Conservation (phyloP, 2,888 invertebrate species). For the Drosophila imparisetae region DNA sequence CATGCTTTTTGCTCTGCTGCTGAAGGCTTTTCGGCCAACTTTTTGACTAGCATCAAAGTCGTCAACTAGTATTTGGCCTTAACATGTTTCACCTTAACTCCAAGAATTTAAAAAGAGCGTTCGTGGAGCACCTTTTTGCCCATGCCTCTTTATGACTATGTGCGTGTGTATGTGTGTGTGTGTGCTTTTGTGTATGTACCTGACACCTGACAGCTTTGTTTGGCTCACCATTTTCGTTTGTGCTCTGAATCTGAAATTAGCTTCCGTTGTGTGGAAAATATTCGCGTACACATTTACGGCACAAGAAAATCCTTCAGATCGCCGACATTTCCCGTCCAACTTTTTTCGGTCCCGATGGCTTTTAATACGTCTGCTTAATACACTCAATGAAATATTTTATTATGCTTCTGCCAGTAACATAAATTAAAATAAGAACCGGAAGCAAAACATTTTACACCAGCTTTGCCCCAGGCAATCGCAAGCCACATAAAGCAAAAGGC, state of each 20-base stretch:
- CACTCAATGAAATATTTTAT: constrained; percentile 71
- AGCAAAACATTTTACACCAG: constrained; percentile 28
- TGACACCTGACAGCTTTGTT: constrained; percentile 59
- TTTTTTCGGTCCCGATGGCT: constrained; percentile 40
- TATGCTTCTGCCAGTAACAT: constrained; percentile 47
- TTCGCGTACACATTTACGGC: constrained; percentile 45
- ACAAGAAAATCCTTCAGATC: constrained; percentile 33
- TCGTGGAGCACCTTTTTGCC: constrained; percentile 1
- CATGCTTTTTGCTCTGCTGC: constrained; percentile 10
- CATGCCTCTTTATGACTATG: background rate
- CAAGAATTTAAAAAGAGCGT: constrained; percentile 10
- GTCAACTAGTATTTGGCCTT: constrained; percentile 57
- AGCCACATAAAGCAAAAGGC: constrained; percentile 41
- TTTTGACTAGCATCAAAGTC: constrained; percentile 41
- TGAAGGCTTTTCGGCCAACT: constrained; percentile 24
- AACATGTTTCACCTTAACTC: constrained; percentile 50
- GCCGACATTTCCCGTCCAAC: constrained; percentile 28
- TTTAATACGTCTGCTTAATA: constrained; percentile 49
- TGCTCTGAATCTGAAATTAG: constrained; percentile 68
- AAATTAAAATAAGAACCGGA: constrained; percentile 20
- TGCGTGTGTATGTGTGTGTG: constrained; percentile 7
- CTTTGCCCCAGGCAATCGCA: constrained; percentile 34
- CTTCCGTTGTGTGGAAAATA: constrained; percentile 45
- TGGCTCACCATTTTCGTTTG: constrained; percentile 53
- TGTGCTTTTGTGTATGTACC: constrained; percentile 23